Conservation (phyloP, 2,113 vertebrate genomes). For the Pseudonaja textilis region DNA sequence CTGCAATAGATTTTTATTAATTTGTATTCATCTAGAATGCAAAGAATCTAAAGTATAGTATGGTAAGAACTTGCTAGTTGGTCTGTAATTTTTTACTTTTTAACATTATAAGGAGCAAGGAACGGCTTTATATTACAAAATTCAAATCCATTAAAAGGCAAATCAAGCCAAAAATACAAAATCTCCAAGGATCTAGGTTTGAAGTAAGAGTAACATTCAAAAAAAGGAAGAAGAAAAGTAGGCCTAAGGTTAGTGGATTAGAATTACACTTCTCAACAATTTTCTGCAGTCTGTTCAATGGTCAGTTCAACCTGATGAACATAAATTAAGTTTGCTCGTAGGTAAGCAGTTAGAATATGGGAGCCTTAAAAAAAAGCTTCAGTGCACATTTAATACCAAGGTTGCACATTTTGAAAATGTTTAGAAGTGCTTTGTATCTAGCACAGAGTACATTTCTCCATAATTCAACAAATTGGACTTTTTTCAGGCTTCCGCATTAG, state of each 20-base stretch:
- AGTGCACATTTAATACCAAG: background rate
- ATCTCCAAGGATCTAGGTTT: background rate
- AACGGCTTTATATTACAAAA: background rate
- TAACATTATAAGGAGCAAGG: background rate
- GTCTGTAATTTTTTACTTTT: conserved; percentile 5
- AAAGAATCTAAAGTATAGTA: conserved; percentile 51
- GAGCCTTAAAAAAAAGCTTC: background rate
- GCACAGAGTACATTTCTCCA: background rate
- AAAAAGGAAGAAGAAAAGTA: background rate
- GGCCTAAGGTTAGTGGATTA: background rate
- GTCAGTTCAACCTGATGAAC: background rate
- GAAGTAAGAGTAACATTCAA: background rate
- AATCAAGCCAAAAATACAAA: background rate
- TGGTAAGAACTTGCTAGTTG: conserved; percentile 24
- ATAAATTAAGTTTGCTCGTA: background rate
- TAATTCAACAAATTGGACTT: background rate
- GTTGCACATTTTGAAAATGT: background rate
- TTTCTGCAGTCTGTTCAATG: background rate
- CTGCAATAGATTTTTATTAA: conserved; percentile 42
- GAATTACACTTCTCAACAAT: background rate
- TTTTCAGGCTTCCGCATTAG: background rate
- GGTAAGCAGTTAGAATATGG: background rate
- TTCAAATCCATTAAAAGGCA: background rate
- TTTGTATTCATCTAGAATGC: conserved; percentile 12
- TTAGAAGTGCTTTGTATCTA: background rate